Evolutionary conservation across 2,888 invertebrate species (phyloP).

Genomic region (Tenodera sinensis): DNA sequence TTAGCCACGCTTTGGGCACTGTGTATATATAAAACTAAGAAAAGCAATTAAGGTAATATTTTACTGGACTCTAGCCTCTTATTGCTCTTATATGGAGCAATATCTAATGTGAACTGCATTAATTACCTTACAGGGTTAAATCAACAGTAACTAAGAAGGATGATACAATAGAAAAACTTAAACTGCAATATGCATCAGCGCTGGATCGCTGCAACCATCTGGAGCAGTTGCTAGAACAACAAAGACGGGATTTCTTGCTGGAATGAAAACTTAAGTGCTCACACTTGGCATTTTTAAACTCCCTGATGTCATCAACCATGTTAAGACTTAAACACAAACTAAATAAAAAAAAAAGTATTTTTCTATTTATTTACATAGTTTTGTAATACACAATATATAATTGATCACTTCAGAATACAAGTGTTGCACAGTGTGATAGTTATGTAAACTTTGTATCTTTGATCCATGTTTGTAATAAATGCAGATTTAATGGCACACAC

Average conservation of each 20-base stretch:
- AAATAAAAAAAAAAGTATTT: too few species aligned
- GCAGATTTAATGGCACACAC: too few species aligned
- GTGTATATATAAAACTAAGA: too few species aligned
- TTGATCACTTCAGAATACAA: too few species aligned
- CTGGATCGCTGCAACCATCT: slow-evolving; percentile 70
- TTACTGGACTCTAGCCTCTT: too few species aligned
- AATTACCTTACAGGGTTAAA: slow-evolving; percentile 60
- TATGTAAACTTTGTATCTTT: too few species aligned
- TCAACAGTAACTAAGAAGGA: slow-evolving; percentile 77
- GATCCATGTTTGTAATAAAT: too few species aligned
- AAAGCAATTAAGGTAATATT: too few species aligned
- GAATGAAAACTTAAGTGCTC: background rate
- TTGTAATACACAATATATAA: background rate
- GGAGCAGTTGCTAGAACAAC: slow-evolving; percentile 72
- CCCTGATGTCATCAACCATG: background rate
- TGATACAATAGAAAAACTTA: slow-evolving; percentile 67
- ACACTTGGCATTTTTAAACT: too few species aligned
- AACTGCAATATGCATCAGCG: slow-evolving; percentile 64
- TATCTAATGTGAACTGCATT: background rate
- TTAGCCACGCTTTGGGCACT: too few species aligned
- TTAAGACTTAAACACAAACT: too few species aligned
- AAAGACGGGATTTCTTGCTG: slow-evolving; percentile 41
- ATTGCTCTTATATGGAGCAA: background rate
- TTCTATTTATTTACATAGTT: background rate
- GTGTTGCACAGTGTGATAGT: too few species aligned